Percentiles rank a stretch among this genome's conserved stretches.
Conservation (phyloP, 2,113 vertebrate genomes). For the Macheiramphus alcinus region DNA sequence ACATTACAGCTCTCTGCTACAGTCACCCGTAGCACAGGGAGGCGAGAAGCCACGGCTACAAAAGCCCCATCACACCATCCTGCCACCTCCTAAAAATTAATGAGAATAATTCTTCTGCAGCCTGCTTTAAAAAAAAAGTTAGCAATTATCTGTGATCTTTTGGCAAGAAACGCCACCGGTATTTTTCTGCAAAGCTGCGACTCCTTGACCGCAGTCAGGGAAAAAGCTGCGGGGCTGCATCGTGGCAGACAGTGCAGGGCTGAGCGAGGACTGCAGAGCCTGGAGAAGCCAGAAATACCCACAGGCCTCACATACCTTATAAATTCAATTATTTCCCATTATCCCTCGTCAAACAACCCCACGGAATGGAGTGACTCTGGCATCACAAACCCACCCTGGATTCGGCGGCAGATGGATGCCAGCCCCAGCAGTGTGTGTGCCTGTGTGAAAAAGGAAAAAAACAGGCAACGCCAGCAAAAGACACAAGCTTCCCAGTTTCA, state of each 20-base stretch:
- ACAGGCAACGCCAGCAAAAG: not conserved
- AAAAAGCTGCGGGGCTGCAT: not conserved
- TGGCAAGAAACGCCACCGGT: not conserved
- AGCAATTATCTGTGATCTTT: not conserved
- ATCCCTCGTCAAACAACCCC: not conserved
- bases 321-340: not conserved
- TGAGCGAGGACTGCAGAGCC: not conserved
- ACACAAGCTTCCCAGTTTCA: not conserved
- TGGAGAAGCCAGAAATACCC: not conserved
- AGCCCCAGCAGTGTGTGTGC: not conserved
- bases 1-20: not conserved
- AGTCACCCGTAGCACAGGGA: rapidly evolving
- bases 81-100: not conserved
- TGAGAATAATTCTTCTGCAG: not conserved
- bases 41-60: not conserved
- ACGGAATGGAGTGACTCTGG: rapidly evolving
- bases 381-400: not conserved
- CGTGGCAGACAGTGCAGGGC: not conserved
- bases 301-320: rapidly evolving
- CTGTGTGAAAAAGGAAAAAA: not conserved
- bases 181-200: not conserved
- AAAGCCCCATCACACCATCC: not conserved
- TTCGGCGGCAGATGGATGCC: not conserved
- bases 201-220: not conserved
- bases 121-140: not conserved